Base-by-base conservation (phyloP, 2,797 vertebrate species). In the Furcifer pardalis region DNA sequence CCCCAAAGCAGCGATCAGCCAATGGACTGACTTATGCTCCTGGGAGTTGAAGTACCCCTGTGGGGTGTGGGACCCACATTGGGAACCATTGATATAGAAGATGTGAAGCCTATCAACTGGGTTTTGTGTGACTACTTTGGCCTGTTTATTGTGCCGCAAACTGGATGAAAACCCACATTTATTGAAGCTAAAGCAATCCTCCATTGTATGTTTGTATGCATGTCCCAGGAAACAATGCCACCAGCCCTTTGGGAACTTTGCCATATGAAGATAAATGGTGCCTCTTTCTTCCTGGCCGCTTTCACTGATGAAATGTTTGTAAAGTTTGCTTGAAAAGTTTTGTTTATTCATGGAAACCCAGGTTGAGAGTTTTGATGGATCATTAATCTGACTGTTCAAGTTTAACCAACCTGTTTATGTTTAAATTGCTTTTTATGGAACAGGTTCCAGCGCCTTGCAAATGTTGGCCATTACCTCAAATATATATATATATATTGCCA, bases 361-460 rank as follows among this genome's bases (percentile, higher is more conserved):
- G 82, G 63, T 44, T 90, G 90, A 88, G 84, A 77, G 84, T 62
- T 35, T 81, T 90, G 74, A 90, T 88, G 95, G 91, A 84, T 90
- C 92, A 90, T 95, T 95, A 93, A 93, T 86, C 87, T 78, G 88
- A 79, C 89, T 89, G 77, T 88, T 93, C 91, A 94, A 94, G 90
- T 90, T 95, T 94, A 95, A 92, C 89, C 84, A 77, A 30, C 79
- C 87, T 93, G 69, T 25, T 94, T 91, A 76, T 93, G 92, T 94
- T 93, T 89, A 95, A 95, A 92, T 90, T 86, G 83, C 85, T 93
- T 95, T 95, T 94, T 92, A 85, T 87, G 92, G 86, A 92, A 87
- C 87, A 87, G 40, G 30, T 92, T 92, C 90, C 87, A 91, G 93
- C 82, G 71, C 87, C 93, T 90, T 90, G 89, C 89, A 90, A 90